Evolutionary conservation across 2,113 vertebrate genomes (phyloP).

Genomic region (Vulpes vulpes): DNA sequence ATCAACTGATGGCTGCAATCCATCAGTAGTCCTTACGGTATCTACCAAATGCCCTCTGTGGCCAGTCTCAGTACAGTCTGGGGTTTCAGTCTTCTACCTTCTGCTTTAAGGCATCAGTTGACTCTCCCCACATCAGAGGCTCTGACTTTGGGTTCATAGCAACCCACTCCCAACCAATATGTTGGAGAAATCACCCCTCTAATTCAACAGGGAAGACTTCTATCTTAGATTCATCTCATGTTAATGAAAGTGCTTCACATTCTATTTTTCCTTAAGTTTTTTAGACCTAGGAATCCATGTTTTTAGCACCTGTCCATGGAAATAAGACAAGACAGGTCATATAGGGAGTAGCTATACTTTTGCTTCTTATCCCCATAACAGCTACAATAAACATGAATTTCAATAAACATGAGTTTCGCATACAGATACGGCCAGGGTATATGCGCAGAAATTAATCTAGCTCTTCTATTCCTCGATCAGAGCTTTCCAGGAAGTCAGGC

Average conservation of each 20-base stretch:
- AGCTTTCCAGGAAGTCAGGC: constrained; percentile 13
- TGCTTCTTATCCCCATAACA: background rate
- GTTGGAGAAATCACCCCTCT: background rate
- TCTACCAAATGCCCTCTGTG: background rate
- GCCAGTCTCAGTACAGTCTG: background rate
- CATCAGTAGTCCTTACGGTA: background rate
- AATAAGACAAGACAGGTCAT: background rate
- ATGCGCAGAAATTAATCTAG: background rate
- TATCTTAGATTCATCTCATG: background rate
- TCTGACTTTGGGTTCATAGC: background rate
- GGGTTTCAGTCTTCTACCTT: background rate
- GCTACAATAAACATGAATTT: background rate
- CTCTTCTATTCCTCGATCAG: background rate
- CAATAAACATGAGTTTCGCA: background rate
- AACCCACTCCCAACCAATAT: background rate
- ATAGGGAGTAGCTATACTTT: background rate
- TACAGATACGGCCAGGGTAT: background rate
- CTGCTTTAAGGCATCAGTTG: background rate
- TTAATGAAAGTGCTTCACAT: constrained; percentile 1
- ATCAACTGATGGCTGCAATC: background rate
- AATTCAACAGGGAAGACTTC: background rate
- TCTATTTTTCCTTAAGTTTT: background rate
- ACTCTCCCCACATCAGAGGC: background rate
- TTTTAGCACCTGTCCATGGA: background rate
- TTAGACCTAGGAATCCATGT: background rate